Evolutionary conservation across 2,113 vertebrate genomes (phyloP).

Genomic region (Pelvicachromis taeniatus): DNA sequence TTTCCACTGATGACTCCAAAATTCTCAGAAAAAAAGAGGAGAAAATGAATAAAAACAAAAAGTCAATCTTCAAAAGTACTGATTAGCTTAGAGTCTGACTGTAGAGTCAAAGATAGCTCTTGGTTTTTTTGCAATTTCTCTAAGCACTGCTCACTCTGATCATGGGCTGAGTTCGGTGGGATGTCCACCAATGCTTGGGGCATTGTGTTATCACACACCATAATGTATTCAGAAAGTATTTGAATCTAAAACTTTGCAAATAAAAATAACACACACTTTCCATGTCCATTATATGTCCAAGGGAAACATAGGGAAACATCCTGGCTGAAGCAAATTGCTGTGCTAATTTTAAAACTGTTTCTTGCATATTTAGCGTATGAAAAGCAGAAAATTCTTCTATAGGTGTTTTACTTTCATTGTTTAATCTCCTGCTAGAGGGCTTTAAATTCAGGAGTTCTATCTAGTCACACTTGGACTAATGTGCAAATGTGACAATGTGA

Average conservation of each 20-base stretch:
- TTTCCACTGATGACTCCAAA: conserved; percentile 12
- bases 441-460: not conserved
- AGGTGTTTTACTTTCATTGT: not conserved
- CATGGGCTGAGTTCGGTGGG: not conserved
- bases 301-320: not conserved
- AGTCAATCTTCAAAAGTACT: not conserved
- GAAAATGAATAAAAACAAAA: not conserved
- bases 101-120: not conserved
- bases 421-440: not conserved
- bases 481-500: conserved; percentile 28
- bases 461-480: conserved; percentile 12
- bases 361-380: not conserved
- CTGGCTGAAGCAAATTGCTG: not conserved
- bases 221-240: not conserved
- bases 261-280: not conserved
- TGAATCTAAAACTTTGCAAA: not conserved
- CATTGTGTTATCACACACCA: not conserved
- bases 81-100: not conserved
- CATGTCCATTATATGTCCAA: not conserved
- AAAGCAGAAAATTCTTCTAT: not conserved
- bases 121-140: not conserved
- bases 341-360: not conserved
- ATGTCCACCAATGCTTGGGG: not conserved
- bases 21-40: not conserved
- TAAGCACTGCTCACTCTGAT: not conserved